Conservation (phyloP, 2,888 invertebrate genomes). For the Microchrysa polita region DNA sequence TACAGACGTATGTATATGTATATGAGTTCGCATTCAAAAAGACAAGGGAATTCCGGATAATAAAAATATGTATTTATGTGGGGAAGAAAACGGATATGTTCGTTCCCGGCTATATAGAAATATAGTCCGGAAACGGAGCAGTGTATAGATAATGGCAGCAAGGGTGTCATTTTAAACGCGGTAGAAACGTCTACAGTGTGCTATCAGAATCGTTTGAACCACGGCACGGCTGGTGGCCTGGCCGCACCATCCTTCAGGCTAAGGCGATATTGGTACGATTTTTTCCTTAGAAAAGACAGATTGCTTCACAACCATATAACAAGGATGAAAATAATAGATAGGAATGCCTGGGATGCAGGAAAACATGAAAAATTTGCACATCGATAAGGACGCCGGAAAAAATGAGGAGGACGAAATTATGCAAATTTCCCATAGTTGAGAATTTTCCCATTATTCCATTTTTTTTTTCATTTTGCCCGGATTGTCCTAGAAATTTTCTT, state of each 20-base stretch:
- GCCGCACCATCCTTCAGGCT: neutral
- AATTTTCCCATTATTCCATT: slow-evolving; percentile 10
- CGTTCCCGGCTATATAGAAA: neutral
- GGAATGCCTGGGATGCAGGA: neutral
- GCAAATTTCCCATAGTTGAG: slow-evolving; percentile 33
- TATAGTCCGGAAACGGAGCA: no score
- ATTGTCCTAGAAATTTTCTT: neutral
- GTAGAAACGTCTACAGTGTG: neutral
- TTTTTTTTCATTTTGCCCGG: slow-evolving; percentile 1
- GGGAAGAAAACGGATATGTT: neutral
- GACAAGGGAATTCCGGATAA: neutral
- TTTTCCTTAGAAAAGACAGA: neutral
- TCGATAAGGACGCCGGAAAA: neutral
- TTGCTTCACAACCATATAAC: neutral
- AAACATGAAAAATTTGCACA: slow-evolving; percentile 12
- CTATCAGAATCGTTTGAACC: slow-evolving; percentile 17
- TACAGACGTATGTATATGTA: no score
- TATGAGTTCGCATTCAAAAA: neutral
- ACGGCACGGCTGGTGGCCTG: neutral
- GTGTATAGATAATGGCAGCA: no score
- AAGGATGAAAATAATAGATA: neutral
- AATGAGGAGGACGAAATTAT: slow-evolving; percentile 20
- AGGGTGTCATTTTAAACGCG: neutral
- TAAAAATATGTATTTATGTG: neutral
- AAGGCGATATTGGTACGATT: neutral